Conservation (phyloP, 1,140 invertebrate species). For the Drosophila willistoni region DNA sequence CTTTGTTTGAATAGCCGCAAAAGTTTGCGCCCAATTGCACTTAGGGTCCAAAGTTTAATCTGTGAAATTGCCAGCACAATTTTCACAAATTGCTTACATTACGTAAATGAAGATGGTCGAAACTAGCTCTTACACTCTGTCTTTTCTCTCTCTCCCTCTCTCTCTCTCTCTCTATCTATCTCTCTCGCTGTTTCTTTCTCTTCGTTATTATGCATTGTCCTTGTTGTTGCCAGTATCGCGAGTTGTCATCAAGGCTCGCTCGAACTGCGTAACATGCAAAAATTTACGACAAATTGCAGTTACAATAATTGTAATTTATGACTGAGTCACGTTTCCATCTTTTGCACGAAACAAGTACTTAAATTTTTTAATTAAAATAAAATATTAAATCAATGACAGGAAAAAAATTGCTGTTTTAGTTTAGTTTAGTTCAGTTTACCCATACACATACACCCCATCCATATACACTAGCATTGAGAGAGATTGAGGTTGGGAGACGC, state of each 20-base stretch:
- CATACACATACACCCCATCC: no score
- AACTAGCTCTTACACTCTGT: not conserved
- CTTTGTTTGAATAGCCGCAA: conserved; percentile 64
- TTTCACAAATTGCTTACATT: conserved; percentile 80
- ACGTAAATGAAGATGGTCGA: conserved; percentile 74
- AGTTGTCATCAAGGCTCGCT: conserved; percentile 71
- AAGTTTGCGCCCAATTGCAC: conserved; percentile 80
- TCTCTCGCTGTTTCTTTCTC: conserved; percentile 25
- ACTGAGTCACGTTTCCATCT: conserved; percentile 48
- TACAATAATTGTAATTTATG: conserved; percentile 72
- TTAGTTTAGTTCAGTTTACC: not conserved
- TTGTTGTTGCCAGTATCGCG: conserved; percentile 50
- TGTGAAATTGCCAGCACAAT: conserved; percentile 74
- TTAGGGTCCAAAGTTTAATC: conserved; percentile 76
- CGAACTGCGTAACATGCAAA: conserved; percentile 44
- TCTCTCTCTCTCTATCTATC: not conserved
- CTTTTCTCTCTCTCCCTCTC: conserved; percentile 1
- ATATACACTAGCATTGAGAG: no score
- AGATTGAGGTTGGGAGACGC: conserved; percentile 39
- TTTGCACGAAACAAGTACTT: conserved; percentile 2
- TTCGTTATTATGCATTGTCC: conserved; percentile 41
- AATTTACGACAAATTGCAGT: conserved; percentile 64
- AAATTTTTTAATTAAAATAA: conserved; percentile 74
- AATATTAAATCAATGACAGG: conserved; percentile 65
- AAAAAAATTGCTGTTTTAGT: conserved; percentile 48